These are phyloP conservation scores for Chascanopsetta lugubris DNA, from an alignment of 2,113 vertebrate genomes.

Conservation along the genomic window DNA sequence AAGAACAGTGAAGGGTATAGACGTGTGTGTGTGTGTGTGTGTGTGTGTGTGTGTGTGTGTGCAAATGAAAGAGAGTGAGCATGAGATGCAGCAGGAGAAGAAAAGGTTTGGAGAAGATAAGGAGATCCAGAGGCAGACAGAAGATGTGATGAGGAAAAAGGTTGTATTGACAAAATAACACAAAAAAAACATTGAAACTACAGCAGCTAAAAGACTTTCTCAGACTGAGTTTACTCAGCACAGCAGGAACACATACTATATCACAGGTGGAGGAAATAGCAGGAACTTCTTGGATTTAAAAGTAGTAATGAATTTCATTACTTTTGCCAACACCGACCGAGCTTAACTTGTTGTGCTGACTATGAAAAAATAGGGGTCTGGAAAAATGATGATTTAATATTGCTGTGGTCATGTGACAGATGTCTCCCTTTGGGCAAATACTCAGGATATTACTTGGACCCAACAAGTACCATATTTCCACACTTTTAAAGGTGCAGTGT, in stretches of 20 bases:
- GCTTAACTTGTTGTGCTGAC: no score
- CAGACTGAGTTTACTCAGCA: not conserved
- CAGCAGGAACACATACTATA: no score
- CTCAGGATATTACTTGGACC: no score
- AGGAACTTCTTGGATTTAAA: rapidly evolving
- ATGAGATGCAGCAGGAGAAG: slow-evolving; percentile 9
- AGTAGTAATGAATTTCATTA: not conserved
- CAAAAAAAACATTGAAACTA: not conserved
- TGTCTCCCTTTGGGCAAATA: no score
- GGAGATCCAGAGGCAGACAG: slow-evolving; percentile 41
- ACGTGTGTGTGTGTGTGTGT: slow-evolving; percentile 9
- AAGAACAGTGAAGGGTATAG: slow-evolving; percentile 46
- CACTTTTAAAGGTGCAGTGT: no score
- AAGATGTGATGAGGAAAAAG: slow-evolving; percentile 25
- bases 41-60: slow-evolving; percentile 12
- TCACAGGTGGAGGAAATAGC: not conserved
- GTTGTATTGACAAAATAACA: slow-evolving; percentile 20
- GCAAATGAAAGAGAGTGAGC: not conserved
- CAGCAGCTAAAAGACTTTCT: slow-evolving; percentile 8
- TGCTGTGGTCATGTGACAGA: not conserved
- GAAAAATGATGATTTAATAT: not conserved
- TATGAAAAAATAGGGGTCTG: no score
- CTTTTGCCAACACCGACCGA: not conserved
- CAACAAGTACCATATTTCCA: no score
- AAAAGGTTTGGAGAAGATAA: slow-evolving; percentile 38